phyloP scores from a whole-genome alignment of 2,888 invertebrate genomes.

The Enchytraeus crypticus region DNA sequence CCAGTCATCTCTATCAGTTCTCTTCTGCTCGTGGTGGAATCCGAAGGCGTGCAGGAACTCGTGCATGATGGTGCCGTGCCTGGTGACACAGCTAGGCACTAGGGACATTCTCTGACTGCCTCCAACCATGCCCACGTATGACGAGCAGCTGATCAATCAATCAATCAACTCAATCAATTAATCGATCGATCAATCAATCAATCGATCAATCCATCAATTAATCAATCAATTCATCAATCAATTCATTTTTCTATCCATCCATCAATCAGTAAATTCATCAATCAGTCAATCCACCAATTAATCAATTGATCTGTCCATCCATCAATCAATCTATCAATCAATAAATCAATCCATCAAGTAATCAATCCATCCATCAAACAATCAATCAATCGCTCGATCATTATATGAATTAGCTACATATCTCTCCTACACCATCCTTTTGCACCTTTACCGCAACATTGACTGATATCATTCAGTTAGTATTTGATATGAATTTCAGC shows the following conservation, averaged over 20 bases:
- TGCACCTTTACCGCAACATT: too few species aligned
- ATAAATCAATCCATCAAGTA: too few species aligned
- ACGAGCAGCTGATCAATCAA: constrained; percentile 67
- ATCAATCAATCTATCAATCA: not conserved
- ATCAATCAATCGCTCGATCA: too few species aligned
- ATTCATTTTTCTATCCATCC: not conserved
- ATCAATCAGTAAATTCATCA: not conserved
- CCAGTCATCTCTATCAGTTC: constrained; percentile 66
- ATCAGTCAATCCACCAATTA: not conserved
- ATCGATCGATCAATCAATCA: too few species aligned
- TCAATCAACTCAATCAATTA: too few species aligned
- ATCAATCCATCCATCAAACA: too few species aligned
- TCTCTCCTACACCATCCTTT: too few species aligned
- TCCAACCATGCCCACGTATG: constrained; percentile 65
- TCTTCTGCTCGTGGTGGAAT: constrained; percentile 74
- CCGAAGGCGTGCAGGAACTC: constrained; percentile 72
- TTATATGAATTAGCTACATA: too few species aligned
- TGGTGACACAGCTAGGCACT: constrained; percentile 49
- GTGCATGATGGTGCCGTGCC: constrained; percentile 60
- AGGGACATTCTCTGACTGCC: constrained; percentile 66
- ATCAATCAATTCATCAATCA: too few species aligned
- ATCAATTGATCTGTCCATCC: not conserved
- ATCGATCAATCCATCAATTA: too few species aligned
- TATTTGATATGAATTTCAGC: too few species aligned
- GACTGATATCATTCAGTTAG: too few species aligned